Conservation (phyloP, 35 echinoderm and acorn worm genomes). For the Ophioderma brevispina region DNA sequence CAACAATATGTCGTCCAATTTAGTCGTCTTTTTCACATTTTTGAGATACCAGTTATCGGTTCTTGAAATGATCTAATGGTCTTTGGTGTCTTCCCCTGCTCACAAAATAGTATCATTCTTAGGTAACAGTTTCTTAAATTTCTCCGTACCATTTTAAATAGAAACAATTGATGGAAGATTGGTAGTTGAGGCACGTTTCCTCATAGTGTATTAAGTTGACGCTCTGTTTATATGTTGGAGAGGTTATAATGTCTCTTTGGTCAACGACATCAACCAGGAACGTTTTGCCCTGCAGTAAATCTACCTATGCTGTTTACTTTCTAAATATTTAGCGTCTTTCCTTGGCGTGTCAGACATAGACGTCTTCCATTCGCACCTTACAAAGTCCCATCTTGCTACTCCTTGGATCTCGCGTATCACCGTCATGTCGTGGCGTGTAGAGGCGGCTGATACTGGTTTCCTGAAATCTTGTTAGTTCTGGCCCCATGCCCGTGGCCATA, state of each 20-base stretch:
- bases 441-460: neutral
- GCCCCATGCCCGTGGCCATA: neutral
- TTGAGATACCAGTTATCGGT: too few relatives aligned
- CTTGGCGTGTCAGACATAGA: neutral
- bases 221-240: neutral
- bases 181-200: neutral
- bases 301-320: constrained; percentile 1
- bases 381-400: neutral
- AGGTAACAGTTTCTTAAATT: neutral
- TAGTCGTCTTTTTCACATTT: too few relatives aligned
- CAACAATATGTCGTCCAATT: too few relatives aligned
- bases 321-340: constrained; percentile 14
- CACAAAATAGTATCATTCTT: too few relatives aligned
- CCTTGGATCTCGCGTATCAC: neutral
- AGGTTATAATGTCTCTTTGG: neutral
- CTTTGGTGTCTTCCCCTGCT: too few relatives aligned
- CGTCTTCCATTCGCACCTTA: constrained; percentile 1
- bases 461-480: neutral
- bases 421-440: neutral
- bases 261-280: neutral
- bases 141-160: neutral
- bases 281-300: neutral
- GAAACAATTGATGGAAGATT: neutral
- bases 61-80: too few relatives aligned
- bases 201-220: neutral